Conservation (phyloP, 1,140 invertebrate genomes). For the Rhagoletis pomonella region DNA sequence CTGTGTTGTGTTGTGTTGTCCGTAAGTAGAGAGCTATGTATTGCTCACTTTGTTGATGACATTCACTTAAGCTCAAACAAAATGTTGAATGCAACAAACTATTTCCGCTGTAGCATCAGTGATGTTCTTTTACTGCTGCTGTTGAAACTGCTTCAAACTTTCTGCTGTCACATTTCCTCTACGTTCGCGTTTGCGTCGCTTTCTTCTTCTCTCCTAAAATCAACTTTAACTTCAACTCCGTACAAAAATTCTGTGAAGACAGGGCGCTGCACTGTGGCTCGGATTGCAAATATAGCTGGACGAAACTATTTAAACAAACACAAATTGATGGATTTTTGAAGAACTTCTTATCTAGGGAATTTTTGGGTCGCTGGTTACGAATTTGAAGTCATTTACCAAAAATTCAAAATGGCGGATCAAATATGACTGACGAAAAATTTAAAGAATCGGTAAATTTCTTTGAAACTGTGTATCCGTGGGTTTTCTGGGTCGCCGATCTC, state of each 20-base stretch:
- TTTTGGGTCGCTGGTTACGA: too few species aligned
- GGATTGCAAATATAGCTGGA: too few species aligned
- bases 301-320: too few species aligned
- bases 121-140: conserved; percentile 20
- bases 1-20: neutral
- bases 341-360: too few species aligned
- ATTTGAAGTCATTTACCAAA: too few species aligned
- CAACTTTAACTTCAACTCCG: neutral
- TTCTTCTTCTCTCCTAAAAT: neutral
- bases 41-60: conserved; percentile 50
- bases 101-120: conserved; percentile 14
- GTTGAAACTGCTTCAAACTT: conserved; percentile 11
- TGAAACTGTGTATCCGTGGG: too few species aligned
- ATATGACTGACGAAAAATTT: too few species aligned
- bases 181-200: neutral
- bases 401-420: too few species aligned
- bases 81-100: conserved; percentile 41
- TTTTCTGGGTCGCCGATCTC: too few species aligned
- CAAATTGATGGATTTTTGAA: too few species aligned
- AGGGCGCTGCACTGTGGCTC: neutral
- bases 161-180: neutral
- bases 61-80: conserved; percentile 46
- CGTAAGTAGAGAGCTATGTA: neutral
- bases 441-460: too few species aligned
- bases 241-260: neutral